Evolutionary conservation across 2,113 vertebrate species (phyloP).

Genomic region (Sturnus vulgaris): DNA sequence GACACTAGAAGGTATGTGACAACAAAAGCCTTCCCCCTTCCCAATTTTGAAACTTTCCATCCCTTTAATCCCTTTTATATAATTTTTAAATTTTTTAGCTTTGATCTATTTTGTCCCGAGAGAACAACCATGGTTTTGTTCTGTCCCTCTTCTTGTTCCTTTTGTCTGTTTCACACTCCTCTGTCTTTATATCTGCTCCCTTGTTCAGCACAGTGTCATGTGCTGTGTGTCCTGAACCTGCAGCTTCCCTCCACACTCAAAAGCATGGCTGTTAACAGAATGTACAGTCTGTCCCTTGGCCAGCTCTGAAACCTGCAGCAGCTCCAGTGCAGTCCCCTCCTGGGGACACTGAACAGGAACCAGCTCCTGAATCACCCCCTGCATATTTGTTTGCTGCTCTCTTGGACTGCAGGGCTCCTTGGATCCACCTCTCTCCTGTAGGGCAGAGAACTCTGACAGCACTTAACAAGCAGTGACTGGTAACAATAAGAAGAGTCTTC

Average conservation of each 20-base stretch:
- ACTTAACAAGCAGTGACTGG: not conserved
- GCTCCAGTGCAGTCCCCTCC: not conserved
- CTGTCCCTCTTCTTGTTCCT: not conserved
- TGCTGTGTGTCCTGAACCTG: not conserved
- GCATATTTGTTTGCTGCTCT: not conserved
- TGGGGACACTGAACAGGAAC: accelerated
- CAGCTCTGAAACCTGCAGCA: not conserved
- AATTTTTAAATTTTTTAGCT: not conserved
- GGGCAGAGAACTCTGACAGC: not conserved
- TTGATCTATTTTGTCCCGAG: not conserved
- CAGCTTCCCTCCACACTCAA: not conserved
- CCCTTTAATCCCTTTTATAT: not conserved
- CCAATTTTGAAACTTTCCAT: not conserved
- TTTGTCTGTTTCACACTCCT: not conserved
- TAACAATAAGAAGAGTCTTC: conserved; percentile 4
- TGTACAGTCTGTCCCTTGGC: not conserved
- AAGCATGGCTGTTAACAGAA: not conserved
- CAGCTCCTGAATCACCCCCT: not conserved
- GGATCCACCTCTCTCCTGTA: not conserved
- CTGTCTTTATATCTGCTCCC: not conserved
- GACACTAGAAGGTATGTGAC: not conserved
- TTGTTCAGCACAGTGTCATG: not conserved
- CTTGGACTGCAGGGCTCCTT: not conserved
- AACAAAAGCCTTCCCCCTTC: not conserved
- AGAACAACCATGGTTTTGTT: not conserved